Conservation (phyloP, 2,888 invertebrate genomes). For the Halocaridina rubra region DNA sequence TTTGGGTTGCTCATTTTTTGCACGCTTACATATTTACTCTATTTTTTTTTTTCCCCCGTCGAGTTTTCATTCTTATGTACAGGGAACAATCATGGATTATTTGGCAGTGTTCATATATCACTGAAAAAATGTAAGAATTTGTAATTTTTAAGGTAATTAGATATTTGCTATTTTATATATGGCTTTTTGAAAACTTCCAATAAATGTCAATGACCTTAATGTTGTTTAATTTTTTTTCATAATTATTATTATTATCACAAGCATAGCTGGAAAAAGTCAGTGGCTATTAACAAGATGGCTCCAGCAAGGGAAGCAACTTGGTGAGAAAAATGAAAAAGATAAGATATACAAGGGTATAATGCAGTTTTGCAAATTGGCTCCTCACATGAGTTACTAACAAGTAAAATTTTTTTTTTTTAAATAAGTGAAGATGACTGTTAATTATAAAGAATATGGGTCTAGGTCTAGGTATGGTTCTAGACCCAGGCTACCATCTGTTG, state of each 20-base stretch:
- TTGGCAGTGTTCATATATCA: slow-evolving; percentile 51
- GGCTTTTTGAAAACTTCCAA: slow-evolving; percentile 58
- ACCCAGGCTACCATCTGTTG: no score
- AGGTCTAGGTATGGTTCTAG: no score
- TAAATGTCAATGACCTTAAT: slow-evolving; percentile 58
- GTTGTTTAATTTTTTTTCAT: slow-evolving; percentile 41
- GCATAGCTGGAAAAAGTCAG: slow-evolving; percentile 19
- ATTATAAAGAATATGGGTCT: no score
- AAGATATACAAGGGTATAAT: not conserved
- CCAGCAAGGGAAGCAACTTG: not conserved
- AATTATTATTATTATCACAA: slow-evolving; percentile 21
- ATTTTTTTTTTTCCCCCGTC: no score
- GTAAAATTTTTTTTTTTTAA: not conserved
- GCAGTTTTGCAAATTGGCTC: not conserved
- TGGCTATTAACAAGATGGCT: not conserved
- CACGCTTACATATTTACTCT: no score
- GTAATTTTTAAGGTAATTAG: slow-evolving; percentile 53
- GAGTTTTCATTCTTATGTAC: slow-evolving; percentile 6
- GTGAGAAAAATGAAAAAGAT: not conserved
- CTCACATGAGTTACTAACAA: not conserved
- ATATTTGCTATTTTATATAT: slow-evolving; percentile 61
- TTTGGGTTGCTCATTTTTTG: slow-evolving; percentile 55
- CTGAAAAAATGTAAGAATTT: slow-evolving; percentile 51
- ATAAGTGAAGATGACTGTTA: no score
- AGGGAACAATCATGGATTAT: slow-evolving; percentile 51